Base-by-base conservation (phyloP, 1,140 invertebrate genomes). In the Mamestra configurata region DNA sequence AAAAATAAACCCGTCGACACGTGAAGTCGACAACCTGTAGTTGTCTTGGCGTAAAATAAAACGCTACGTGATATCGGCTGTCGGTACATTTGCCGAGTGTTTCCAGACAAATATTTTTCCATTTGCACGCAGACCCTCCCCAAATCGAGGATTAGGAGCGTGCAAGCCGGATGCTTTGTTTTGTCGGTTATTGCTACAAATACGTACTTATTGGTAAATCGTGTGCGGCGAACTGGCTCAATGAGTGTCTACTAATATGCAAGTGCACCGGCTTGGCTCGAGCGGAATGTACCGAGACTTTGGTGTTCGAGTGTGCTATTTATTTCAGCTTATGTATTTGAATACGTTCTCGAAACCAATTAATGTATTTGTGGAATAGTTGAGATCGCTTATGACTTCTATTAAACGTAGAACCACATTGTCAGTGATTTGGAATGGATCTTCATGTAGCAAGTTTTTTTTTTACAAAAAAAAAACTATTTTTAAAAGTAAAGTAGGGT, bases 31-130 rank as follows among this genome's bases (percentile, higher is more conserved):
- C 77, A 82, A 82, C 78, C 81, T 73, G 79, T 59, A 82, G 55
- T 84, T 82, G 80, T 84, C 80, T 82, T 79, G 78, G 71, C 73
- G 20, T 66, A 68, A 84, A 72, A 82, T 84, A 84, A 84, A 84
- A 75, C 61, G 70, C 71, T 66, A 84, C 82, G 82, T 84, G 82
- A 71, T 73, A 79, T 72, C 57, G 75, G 22, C 53, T 64, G 37
- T 64, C 75, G 59, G 75, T 77, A 77, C 75, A 68, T 66, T 77
- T 43, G 77, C 46, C 40, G 59, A 77, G 61, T 77, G 68, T 80
- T 83, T 81, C 83, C 89, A 91, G 89, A 92, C 89, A 88, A 91
- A 92, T 91, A 91, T 92, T 92, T 91, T 92, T 89, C 84, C 86
- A 92, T 91, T 93, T 89, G 79, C 86, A 84, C 85, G 76, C 82